Evolutionary conservation across 2,113 vertebrate species (phyloP).

Genomic region (Recurvirostra avosetta): DNA sequence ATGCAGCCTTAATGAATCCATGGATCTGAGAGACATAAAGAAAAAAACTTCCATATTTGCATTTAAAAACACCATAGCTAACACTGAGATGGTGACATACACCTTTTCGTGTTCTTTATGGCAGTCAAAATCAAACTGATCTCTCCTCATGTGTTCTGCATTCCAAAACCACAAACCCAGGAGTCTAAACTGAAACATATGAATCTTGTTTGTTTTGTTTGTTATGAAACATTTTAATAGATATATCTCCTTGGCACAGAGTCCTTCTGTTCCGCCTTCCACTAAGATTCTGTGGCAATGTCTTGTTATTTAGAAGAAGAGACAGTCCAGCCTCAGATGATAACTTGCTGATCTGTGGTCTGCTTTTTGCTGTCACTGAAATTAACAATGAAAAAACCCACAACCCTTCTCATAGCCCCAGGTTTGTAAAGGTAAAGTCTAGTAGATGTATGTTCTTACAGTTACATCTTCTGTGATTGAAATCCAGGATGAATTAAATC

Average conservation of each 20-base stretch:
- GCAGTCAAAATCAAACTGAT: not conserved
- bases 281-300: not conserved
- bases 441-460: not conserved
- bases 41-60: not conserved
- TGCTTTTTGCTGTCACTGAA: not conserved
- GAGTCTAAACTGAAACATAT: not conserved
- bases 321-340: not conserved
- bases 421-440: not conserved
- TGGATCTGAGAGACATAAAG: not conserved
- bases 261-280: not conserved
- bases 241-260: not conserved
- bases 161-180: not conserved
- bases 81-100: not conserved
- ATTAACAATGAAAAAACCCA: not conserved
- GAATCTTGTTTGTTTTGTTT: not conserved
- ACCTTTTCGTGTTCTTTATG: not conserved
- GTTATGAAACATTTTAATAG: not conserved
- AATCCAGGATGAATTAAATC: not conserved
- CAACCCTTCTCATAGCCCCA: not conserved
- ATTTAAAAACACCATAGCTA: not conserved
- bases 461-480: not conserved
- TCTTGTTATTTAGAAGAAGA: not conserved
- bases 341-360: not conserved
- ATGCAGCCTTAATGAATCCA: not conserved
- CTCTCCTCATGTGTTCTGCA: not conserved